Evolutionary conservation across 2,888 invertebrate species (phyloP).

Genomic region (Lycocerus yunnanus): DNA sequence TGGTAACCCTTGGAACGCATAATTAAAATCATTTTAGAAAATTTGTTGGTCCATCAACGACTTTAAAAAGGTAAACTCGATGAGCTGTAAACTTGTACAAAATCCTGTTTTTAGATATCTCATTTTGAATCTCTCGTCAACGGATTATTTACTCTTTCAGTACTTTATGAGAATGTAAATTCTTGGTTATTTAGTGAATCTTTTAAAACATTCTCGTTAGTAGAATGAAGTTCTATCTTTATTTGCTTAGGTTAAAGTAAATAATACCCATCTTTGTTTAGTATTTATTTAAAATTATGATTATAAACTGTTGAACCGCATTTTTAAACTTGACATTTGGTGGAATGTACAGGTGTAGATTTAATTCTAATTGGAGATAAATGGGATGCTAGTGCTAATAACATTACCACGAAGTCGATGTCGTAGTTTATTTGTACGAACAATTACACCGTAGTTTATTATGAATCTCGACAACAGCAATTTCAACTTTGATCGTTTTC

Average conservation of each 20-base stretch:
- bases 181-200: slow-evolving; percentile 10
- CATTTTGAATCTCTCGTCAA: not conserved
- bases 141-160: not conserved
- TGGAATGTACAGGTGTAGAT: slow-evolving; percentile 19
- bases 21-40: not conserved
- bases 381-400: slow-evolving; percentile 4
- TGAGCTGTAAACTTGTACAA: not conserved
- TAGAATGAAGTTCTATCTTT: slow-evolving; percentile 11
- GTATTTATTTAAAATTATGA: slow-evolving; percentile 18
- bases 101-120: not conserved
- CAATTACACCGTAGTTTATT: not conserved
- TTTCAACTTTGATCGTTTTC: no score
- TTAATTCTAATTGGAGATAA: slow-evolving; percentile 13
- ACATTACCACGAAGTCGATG: not conserved
- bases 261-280: slow-evolving; percentile 14
- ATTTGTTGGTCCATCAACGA: not conserved
- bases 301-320: slow-evolving; percentile 15
- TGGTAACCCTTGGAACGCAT: not conserved
- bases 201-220: not conserved
- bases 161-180: not conserved
- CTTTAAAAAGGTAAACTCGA: not conserved
- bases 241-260: slow-evolving; percentile 7
- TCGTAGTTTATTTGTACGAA: not conserved
- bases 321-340: slow-evolving; percentile 17
- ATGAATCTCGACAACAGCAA: not conserved